Evolutionary conservation across 2,888 invertebrate species (phyloP).

Genomic region (Hermodice carunculata): DNA sequence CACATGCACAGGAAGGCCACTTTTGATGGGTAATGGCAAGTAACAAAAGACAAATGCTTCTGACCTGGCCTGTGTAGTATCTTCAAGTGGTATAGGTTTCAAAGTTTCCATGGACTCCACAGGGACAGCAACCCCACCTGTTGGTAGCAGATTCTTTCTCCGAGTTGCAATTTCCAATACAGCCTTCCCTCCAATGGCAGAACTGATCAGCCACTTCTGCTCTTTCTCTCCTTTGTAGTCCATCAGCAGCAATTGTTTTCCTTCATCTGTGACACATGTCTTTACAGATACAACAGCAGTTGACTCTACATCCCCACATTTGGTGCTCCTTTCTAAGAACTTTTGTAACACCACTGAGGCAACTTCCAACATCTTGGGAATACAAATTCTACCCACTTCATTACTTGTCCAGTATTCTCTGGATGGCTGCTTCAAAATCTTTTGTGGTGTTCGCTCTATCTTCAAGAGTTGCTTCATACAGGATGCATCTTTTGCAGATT

Average conservation of each 20-base stretch:
- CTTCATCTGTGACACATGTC: too few species aligned
- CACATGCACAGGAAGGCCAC: slow-evolving; percentile 53
- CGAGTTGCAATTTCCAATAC: slow-evolving; percentile 15
- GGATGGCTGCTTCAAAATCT: not conserved
- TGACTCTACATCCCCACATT: too few species aligned
- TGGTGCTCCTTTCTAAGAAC: too few species aligned
- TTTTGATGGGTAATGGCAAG: slow-evolving; percentile 48
- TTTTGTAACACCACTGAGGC: too few species aligned
- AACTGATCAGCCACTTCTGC: slow-evolving; percentile 27
- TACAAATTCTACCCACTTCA: too few species aligned
- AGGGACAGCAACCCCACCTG: slow-evolving; percentile 48
- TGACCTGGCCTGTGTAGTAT: slow-evolving; percentile 26
- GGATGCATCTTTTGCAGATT: slow-evolving; percentile 3
- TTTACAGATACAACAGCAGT: too few species aligned
- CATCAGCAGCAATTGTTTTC: too few species aligned
- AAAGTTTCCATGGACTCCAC: slow-evolving; percentile 17
- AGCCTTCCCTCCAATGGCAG: slow-evolving; percentile 18
- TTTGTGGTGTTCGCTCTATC: not conserved
- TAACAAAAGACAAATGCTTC: slow-evolving; percentile 32
- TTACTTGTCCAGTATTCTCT: too few species aligned
- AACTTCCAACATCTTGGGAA: too few species aligned
- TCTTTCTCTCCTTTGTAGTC: too few species aligned
- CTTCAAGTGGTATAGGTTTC: slow-evolving; percentile 14
- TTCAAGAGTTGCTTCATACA: not conserved
- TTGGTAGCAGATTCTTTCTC: slow-evolving; percentile 30